Evolutionary conservation across 2,888 invertebrate species (phyloP).

Genomic region (Drosophila anomelani): DNA sequence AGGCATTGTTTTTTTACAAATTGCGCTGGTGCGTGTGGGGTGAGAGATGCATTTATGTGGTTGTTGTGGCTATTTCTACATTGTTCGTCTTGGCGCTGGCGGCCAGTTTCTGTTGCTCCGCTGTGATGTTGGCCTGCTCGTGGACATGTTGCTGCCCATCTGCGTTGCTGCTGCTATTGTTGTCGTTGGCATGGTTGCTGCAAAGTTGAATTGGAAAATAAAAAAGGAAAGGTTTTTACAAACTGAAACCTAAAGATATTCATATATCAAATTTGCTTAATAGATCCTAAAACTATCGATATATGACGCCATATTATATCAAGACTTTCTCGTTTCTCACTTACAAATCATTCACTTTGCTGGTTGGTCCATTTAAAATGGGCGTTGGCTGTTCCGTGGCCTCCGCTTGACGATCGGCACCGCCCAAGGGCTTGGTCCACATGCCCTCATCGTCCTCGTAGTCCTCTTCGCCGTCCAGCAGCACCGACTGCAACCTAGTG

Average conservation of each 20-base stretch:
- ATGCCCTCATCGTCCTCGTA: constrained; percentile 82
- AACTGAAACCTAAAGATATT: neutral
- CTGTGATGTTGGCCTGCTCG: constrained; percentile 46
- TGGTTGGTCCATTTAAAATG: constrained; percentile 72
- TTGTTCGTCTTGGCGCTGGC: constrained; percentile 47
- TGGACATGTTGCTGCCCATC: constrained; percentile 25
- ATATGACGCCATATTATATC: too few relatives aligned
- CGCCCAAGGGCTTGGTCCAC: constrained; percentile 82
- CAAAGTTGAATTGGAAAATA: constrained; percentile 1
- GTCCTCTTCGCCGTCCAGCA: constrained; percentile 75
- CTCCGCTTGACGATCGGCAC: constrained; percentile 55
- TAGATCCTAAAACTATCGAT: too few relatives aligned
- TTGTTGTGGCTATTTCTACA: constrained; percentile 70
- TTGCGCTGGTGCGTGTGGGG: constrained; percentile 30
- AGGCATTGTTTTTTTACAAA: constrained; percentile 51
- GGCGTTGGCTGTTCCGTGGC: constrained; percentile 37
- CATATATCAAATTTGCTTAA: neutral
- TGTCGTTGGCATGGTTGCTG: constrained; percentile 69
- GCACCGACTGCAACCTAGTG: constrained; percentile 67
- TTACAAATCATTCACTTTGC: constrained; percentile 72
- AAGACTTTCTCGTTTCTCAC: neutral
- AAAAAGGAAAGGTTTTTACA: neutral
- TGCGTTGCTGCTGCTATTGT: constrained; percentile 57
- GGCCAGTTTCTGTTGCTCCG: constrained; percentile 52
- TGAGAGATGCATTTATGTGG: constrained; percentile 45